Evolutionary conservation across 2,113 vertebrate genomes (phyloP).

Genomic region (Colinus virginianus): DNA sequence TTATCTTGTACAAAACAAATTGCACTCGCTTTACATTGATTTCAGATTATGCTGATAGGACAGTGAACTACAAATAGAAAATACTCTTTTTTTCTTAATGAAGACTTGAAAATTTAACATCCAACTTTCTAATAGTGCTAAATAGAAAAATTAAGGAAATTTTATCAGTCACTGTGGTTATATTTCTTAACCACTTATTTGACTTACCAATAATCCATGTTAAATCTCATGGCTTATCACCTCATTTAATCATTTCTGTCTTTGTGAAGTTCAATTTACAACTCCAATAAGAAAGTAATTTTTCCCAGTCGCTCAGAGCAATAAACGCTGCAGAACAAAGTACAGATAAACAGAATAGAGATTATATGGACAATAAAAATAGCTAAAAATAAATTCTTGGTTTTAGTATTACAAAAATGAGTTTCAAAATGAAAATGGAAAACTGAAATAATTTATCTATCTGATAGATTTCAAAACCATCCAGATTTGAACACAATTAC

Average conservation of each 20-base stretch:
- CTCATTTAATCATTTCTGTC: background rate
- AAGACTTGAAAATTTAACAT: background rate
- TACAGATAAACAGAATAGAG: background rate
- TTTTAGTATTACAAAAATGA: background rate
- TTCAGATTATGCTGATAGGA: background rate
- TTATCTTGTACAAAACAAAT: background rate
- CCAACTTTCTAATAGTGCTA: background rate
- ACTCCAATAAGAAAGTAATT: background rate
- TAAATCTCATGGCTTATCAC: background rate
- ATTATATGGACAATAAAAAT: background rate
- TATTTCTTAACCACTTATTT: background rate
- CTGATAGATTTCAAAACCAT: background rate
- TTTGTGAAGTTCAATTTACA: background rate
- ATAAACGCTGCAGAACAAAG: background rate
- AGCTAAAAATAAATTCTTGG: background rate
- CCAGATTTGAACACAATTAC: background rate
- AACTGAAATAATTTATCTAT: background rate
- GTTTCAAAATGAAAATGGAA: background rate
- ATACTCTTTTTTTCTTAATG: background rate
- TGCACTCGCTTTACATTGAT: background rate
- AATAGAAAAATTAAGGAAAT: background rate
- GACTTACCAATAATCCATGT: background rate
- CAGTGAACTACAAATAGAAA: background rate
- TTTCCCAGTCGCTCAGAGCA: background rate
- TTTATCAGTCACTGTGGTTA: background rate